phyloP scores from a whole-genome alignment of 2,113 vertebrate genomes.

The Albula goreensis region DNA sequence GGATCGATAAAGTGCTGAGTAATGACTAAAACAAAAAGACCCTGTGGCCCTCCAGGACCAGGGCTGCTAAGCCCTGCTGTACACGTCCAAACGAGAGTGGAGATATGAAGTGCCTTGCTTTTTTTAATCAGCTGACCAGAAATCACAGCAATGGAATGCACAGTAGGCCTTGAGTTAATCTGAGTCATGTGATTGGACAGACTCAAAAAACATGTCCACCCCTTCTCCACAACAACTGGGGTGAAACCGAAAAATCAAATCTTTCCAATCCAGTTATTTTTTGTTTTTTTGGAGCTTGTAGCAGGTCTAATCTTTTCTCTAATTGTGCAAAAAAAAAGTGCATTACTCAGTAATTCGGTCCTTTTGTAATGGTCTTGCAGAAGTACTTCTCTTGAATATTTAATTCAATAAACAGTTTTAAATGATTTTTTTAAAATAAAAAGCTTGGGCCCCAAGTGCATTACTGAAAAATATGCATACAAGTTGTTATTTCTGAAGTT shows the following conservation, averaged over 20 bases:
- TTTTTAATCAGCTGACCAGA: conserved; percentile 58
- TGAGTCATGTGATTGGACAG: conserved; percentile 61
- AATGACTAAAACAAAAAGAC: too few relatives aligned
- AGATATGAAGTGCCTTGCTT: background rate
- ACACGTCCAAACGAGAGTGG: background rate
- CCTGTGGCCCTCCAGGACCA: too few relatives aligned
- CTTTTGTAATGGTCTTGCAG: background rate
- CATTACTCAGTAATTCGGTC: background rate
- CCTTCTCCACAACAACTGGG: conserved; percentile 42
- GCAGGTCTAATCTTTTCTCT: background rate
- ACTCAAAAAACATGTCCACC: conserved; percentile 55
- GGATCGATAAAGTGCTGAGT: too few relatives aligned
- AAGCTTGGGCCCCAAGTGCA: background rate
- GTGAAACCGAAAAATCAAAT: conserved; percentile 44
- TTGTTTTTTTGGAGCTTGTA: background rate
- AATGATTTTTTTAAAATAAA: background rate
- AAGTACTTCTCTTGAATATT: background rate
- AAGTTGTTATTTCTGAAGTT: background rate
- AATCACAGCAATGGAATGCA: conserved; percentile 58
- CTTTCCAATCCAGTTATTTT: background rate
- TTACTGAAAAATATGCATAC: background rate
- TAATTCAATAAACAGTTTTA: background rate
- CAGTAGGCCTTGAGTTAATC: conserved; percentile 58
- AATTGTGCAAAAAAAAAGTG: background rate
- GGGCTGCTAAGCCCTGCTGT: too few relatives aligned